Conservation (phyloP, 2,888 invertebrate genomes). For the Cistogaster globosa region DNA sequence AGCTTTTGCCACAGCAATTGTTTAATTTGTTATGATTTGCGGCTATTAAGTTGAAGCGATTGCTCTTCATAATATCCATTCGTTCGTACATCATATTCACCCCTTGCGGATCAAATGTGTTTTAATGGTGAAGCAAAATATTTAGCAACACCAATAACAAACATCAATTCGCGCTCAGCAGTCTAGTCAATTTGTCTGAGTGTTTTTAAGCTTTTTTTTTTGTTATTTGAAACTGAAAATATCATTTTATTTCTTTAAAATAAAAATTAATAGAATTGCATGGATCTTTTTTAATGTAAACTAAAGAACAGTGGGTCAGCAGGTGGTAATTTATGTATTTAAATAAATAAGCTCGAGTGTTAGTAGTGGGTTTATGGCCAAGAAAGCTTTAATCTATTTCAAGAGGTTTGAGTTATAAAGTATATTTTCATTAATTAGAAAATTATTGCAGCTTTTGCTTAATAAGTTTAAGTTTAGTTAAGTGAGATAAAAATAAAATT, state of each 20-base stretch:
- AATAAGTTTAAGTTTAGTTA: too few relatives aligned
- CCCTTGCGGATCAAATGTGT: constrained; percentile 75
- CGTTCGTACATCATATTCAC: constrained; percentile 69
- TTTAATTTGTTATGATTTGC: constrained; percentile 75
- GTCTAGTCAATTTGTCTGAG: constrained; percentile 39
- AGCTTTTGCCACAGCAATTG: constrained; percentile 74
- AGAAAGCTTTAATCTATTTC: not conserved
- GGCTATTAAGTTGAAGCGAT: constrained; percentile 46
- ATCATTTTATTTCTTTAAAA: constrained; percentile 25
- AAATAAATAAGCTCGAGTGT: constrained; percentile 30
- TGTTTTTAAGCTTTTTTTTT: constrained; percentile 36
- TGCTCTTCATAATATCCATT: constrained; percentile 20
- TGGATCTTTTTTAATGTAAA: constrained; percentile 38
- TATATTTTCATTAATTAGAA: too few relatives aligned
- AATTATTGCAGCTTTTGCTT: too few relatives aligned
- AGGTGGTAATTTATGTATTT: constrained; percentile 35
- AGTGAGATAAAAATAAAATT: too few relatives aligned
- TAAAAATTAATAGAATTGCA: constrained; percentile 58
- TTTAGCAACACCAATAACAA: not conserved
- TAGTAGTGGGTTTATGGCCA: not conserved
- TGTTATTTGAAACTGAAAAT: constrained; percentile 8
- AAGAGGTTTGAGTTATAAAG: not conserved
- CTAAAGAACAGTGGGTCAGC: constrained; percentile 53
- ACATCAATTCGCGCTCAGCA: not conserved
- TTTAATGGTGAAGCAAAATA: not conserved